These are phyloP conservation scores for Tipula lateralis DNA, from an alignment of 2,888 invertebrate genomes.

Conservation along the genomic window DNA sequence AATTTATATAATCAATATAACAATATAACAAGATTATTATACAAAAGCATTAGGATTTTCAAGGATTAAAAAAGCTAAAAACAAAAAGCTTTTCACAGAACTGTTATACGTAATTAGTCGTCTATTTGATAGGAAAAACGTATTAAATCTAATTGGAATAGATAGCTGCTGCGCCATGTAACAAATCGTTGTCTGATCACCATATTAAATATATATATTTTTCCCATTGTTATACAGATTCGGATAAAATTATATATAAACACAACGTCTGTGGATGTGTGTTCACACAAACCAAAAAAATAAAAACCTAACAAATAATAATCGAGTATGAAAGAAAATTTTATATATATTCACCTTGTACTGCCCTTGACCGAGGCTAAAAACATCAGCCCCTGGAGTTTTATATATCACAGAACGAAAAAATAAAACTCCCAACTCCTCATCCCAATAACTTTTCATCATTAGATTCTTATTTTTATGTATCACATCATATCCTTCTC, in stretches of 20 bases:
- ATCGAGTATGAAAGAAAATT: neutral
- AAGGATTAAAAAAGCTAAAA: neutral
- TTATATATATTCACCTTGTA: slow-evolving; percentile 27
- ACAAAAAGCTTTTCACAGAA: neutral
- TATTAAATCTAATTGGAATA: neutral
- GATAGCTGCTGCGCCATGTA: slow-evolving; percentile 2
- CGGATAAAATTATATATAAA: neutral
- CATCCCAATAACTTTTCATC: neutral
- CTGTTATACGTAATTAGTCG: slow-evolving; percentile 9
- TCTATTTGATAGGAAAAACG: neutral
- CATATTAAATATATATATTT: neutral
- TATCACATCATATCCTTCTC: neutral
- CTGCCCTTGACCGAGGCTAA: slow-evolving; percentile 29
- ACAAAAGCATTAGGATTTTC: neutral
- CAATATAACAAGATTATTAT: neutral
- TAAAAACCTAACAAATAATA: neutral
- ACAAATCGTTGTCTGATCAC: slow-evolving; percentile 24
- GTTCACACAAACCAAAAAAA: neutral
- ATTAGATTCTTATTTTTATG: slow-evolving; percentile 9
- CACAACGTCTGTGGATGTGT: neutral
- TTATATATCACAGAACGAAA: neutral
- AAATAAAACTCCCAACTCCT: neutral
- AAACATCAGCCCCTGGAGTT: slow-evolving; percentile 27
- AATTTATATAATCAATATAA: neutral
- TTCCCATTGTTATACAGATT: neutral